These are phyloP conservation scores for Patiria pectinifera DNA, from an alignment of 53 echinoderm and acorn worm species.

Conservation along the genomic window DNA sequence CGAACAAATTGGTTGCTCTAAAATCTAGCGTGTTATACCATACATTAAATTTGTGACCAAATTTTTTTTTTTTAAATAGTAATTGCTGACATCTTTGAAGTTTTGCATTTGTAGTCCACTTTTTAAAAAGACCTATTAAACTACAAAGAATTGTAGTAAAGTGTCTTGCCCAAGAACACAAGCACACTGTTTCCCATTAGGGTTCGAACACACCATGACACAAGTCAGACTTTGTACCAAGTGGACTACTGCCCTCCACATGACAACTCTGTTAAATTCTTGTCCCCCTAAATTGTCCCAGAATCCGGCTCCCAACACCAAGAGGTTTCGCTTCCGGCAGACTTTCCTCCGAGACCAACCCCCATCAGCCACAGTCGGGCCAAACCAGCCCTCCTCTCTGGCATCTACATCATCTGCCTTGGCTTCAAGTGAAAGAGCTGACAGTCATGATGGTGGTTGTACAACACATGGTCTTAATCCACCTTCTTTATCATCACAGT, in stretches of 20 bases:
- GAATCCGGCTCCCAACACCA: background rate
- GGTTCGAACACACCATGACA: too few relatives aligned
- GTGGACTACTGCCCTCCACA: background rate
- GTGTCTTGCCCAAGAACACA: background rate
- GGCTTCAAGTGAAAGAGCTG: background rate
- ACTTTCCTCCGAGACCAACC: background rate
- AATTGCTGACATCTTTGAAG: too few relatives aligned
- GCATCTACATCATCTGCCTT: background rate
- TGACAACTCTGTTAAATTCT: background rate
- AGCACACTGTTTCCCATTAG: too few relatives aligned
- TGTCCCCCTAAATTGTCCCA: background rate
- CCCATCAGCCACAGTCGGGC: background rate
- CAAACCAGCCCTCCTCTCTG: background rate
- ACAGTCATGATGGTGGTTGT: background rate
- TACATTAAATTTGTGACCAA: too few relatives aligned
- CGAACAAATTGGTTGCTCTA: too few relatives aligned
- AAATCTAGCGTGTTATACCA: too few relatives aligned
- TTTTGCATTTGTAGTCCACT: too few relatives aligned
- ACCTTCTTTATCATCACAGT: background rate
- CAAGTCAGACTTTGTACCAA: too few relatives aligned
- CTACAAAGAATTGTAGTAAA: background rate
- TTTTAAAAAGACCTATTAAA: too few relatives aligned
- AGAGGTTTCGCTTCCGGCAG: constrained; percentile 29
- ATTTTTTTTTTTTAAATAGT: too few relatives aligned
- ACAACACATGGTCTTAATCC: background rate